A percentile compares a stretch with the other conserved stretches of the same genome.
These are phyloP conservation scores for Illadopsis cleaveri DNA, from an alignment of 2,113 vertebrate genomes.

Conservation along the genomic window DNA sequence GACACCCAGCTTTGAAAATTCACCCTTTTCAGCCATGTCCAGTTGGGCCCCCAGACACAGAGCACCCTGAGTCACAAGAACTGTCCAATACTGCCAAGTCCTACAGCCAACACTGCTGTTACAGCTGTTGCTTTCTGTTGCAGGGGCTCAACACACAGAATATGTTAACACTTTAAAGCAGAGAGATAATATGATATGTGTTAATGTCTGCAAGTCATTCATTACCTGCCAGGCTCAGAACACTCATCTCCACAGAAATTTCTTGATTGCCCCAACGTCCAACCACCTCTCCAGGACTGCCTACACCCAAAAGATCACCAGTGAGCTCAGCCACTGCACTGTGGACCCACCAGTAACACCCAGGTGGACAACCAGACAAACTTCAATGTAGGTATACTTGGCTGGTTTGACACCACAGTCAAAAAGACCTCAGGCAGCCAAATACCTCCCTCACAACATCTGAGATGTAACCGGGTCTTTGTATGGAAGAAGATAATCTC, in stretches of 20 bases:
- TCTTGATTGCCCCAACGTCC: not conserved
- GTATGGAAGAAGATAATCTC: not conserved
- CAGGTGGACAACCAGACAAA: not conserved
- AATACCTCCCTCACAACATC: not conserved
- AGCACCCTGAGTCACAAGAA: not conserved
- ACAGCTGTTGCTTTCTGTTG: not conserved
- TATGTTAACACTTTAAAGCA: not conserved
- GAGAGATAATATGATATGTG: accelerated
- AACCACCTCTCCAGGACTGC: not conserved
- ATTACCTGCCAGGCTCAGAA: not conserved
- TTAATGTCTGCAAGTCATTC: not conserved
- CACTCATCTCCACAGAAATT: not conserved
- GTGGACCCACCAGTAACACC: not conserved
- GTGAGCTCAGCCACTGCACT: not conserved
- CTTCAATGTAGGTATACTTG: not conserved
- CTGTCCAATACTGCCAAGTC: not conserved
- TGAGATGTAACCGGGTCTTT: not conserved
- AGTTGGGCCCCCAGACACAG: not conserved
- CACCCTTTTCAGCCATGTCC: not conserved
- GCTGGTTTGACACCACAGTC: not conserved
- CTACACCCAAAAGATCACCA: not conserved
- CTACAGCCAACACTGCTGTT: not conserved
- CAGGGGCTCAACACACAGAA: not conserved
- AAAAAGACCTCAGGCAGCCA: not conserved
- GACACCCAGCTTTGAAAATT: not conserved